A percentile compares a stretch with the other conserved stretches of the same genome.
Evolutionary conservation across 2,888 invertebrate genomes (phyloP).

Genomic region (Pristionchus mayeri): DNA sequence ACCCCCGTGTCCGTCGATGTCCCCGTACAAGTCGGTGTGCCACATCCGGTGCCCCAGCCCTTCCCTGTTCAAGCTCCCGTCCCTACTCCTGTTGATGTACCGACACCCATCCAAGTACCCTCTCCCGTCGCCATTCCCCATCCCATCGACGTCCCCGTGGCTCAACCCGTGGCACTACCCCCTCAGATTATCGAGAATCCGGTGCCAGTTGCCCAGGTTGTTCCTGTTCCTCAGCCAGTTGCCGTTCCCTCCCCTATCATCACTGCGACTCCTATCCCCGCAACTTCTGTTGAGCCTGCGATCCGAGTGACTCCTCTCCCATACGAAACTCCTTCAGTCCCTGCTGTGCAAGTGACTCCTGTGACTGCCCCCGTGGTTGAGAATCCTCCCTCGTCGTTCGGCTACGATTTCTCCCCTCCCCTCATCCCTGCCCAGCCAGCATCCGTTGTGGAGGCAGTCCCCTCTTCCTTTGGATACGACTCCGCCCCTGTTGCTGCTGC

Average conservation of each 20-base stretch:
- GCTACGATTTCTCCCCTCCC: constrained; percentile 7
- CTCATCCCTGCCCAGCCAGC: not conserved
- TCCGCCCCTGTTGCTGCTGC: not conserved
- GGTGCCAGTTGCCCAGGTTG: constrained; percentile 1
- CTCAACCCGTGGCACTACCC: constrained; percentile 28
- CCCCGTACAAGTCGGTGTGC: constrained; percentile 29
- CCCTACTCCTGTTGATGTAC: constrained; percentile 39
- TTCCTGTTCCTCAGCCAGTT: constrained; percentile 36
- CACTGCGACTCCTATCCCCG: constrained; percentile 7
- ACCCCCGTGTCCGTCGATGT: constrained; percentile 36
- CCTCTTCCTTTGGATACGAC: not conserved
- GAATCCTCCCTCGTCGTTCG: not conserved
- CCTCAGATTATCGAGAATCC: constrained; percentile 42
- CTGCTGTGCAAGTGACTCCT: not conserved
- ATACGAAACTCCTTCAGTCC: not conserved
- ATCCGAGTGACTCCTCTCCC: not conserved
- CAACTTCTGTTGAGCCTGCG: not conserved
- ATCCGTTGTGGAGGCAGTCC: constrained; percentile 21
- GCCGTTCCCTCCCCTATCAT: constrained; percentile 10
- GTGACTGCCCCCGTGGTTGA: not conserved
- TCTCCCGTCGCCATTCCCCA: constrained; percentile 22
- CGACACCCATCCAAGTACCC: not conserved
- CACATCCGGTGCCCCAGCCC: constrained; percentile 35
- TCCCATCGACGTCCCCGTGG: constrained; percentile 42
- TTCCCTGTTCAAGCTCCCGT: constrained; percentile 33